phyloP scores from a whole-genome alignment of 2,797 vertebrate species.

The Rhynchotus rufescens region DNA sequence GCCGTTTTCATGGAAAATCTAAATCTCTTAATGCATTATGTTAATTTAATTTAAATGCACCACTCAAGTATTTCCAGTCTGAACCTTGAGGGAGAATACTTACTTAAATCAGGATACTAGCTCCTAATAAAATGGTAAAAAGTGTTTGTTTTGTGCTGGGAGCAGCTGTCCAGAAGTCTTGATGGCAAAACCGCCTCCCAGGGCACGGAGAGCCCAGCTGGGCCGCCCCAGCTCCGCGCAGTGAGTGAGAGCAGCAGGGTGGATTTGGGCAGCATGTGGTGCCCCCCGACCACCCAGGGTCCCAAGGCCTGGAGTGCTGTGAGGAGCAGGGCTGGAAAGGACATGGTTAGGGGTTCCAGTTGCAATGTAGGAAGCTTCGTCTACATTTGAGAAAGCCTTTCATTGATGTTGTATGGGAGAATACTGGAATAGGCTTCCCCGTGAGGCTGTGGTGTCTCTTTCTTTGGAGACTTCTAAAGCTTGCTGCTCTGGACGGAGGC shows the following conservation, averaged over 20 bases:
- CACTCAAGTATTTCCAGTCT: neutral
- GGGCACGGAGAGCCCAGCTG: neutral
- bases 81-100: neutral
- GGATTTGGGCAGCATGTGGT: neutral
- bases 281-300: no score
- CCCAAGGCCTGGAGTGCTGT: neutral
- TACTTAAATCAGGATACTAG: neutral
- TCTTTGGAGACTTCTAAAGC: no score
- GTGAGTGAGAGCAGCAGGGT: neutral
- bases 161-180: neutral
- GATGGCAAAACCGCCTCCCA: neutral
- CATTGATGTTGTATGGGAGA: no score
- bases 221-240: neutral
- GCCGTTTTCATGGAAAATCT: neutral
- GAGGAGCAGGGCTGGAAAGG: no score
- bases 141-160: neutral
- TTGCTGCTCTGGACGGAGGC: neutral
- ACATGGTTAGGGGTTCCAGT: no score
- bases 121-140: neutral
- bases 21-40: neutral
- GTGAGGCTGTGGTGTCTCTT: no score
- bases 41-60: neutral
- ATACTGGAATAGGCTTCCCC: no score
- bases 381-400: no score
- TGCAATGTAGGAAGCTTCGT: no score